phyloP scores from a whole-genome alignment of 1,140 invertebrate species.

The Phocides pigmalion region DNA sequence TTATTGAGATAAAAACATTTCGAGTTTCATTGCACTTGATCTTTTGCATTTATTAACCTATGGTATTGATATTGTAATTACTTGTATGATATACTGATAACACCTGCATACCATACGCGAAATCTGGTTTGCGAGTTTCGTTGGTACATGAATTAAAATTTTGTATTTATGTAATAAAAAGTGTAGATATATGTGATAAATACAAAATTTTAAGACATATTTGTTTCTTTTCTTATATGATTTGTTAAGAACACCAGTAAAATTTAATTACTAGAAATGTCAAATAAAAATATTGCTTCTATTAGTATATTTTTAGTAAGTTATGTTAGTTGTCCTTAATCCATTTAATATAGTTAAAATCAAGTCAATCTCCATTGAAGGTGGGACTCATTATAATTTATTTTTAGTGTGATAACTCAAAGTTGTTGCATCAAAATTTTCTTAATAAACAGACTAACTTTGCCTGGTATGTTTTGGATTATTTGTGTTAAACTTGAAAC shows the following conservation, averaged over 20 bases:
- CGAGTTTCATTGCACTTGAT: constrained; percentile 83
- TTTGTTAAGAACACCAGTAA: constrained; percentile 73
- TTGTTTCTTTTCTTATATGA: constrained; percentile 77
- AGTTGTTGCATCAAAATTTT: constrained; percentile 80
- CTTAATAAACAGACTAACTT: constrained; percentile 81
- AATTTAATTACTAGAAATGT: constrained; percentile 70
- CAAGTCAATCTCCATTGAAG: constrained; percentile 62
- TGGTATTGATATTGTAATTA: constrained; percentile 85
- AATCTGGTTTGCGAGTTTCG: constrained; percentile 82
- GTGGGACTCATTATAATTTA: constrained; percentile 78
- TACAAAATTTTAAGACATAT: constrained; percentile 84
- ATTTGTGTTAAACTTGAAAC: constrained; percentile 39
- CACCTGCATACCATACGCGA: constrained; percentile 78
- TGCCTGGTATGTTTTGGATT: constrained; percentile 73
- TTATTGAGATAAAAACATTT: constrained; percentile 70
- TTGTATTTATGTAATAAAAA: constrained; percentile 85
- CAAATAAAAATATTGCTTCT: constrained; percentile 74
- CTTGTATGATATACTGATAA: constrained; percentile 84
- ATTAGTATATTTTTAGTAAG: constrained; percentile 81
- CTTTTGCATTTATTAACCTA: constrained; percentile 85
- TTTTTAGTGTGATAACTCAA: constrained; percentile 77
- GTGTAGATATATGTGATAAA: constrained; percentile 84
- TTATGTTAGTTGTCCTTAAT: constrained; percentile 74
- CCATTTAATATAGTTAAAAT: constrained; percentile 69
- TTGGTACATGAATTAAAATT: constrained; percentile 83